These are phyloP conservation scores for Oreochromis mossambicus DNA, from an alignment of 2,797 vertebrate species.

Conservation along the genomic window DNA sequence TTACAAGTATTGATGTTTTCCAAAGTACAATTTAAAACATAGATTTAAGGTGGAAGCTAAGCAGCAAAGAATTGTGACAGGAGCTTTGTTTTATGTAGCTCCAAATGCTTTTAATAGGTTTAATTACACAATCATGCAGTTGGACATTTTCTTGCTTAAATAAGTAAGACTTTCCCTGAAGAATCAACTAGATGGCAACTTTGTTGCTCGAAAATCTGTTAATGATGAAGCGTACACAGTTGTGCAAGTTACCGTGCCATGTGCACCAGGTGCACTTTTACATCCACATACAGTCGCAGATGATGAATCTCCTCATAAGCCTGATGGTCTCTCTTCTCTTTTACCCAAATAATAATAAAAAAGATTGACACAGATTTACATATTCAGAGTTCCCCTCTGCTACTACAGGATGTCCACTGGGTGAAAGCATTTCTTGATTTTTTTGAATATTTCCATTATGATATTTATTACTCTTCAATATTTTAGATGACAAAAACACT, in stretches of 20 bases:
- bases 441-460: accelerated
- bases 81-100: neutral
- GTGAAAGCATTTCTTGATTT: neutral
- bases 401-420: neutral
- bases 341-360: neutral
- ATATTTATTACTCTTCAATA: neutral
- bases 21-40: neutral
- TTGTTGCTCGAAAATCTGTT: neutral
- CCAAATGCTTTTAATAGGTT: neutral
- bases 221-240: neutral
- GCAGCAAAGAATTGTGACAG: neutral
- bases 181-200: neutral
- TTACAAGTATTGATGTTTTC: neutral
- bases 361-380: neutral
- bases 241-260: neutral
- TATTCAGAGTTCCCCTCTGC: accelerated
- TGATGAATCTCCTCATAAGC: neutral
- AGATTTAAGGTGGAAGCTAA: neutral
- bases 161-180: neutral
- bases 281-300: neutral
- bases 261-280: neutral
- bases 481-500: neutral
- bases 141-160: neutral
- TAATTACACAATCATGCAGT: neutral
- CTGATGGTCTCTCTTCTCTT: neutral